Evolutionary conservation across 2,113 vertebrate genomes (phyloP).

Genomic region (Aegithalos caudatus): DNA sequence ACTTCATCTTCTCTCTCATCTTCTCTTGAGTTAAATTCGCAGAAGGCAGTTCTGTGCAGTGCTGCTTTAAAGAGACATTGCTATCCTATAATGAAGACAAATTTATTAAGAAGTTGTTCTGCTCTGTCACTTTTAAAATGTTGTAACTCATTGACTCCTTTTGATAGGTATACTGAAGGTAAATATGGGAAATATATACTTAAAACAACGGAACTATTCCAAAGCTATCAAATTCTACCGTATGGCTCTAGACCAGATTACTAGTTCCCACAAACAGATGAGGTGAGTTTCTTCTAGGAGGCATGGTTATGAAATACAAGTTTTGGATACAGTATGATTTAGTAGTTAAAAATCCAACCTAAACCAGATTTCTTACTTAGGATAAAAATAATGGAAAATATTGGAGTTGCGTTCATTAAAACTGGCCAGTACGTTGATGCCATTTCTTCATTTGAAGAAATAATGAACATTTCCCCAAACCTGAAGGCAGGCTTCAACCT

Average conservation of each 20-base stretch:
- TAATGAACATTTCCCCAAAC: conserved; percentile 90
- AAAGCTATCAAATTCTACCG: conserved; percentile 97
- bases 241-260: conserved; percentile 96
- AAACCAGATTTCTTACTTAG: conserved; percentile 63
- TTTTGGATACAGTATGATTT: background rate
- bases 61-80: background rate
- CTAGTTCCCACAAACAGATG: conserved; percentile 88
- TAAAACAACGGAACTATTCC: conserved; percentile 94
- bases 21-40: background rate
- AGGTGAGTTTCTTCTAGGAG: conserved; percentile 68
- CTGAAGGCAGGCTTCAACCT: conserved; percentile 92
- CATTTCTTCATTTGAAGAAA: conserved; percentile 90
- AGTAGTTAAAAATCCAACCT: background rate
- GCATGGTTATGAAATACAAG: background rate
- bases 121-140: background rate
- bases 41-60: background rate
- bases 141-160: background rate
- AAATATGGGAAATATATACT: conserved; percentile 97
- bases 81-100: background rate
- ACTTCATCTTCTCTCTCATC: background rate
- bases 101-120: background rate
- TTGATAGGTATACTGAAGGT: conserved; percentile 88
- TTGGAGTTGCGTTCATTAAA: conserved; percentile 90
- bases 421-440: conserved; percentile 92
- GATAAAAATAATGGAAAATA: conserved; percentile 98